These are phyloP conservation scores for Sinotaia quadrata DNA, from an alignment of 2,888 invertebrate genomes.

Conservation along the genomic window DNA sequence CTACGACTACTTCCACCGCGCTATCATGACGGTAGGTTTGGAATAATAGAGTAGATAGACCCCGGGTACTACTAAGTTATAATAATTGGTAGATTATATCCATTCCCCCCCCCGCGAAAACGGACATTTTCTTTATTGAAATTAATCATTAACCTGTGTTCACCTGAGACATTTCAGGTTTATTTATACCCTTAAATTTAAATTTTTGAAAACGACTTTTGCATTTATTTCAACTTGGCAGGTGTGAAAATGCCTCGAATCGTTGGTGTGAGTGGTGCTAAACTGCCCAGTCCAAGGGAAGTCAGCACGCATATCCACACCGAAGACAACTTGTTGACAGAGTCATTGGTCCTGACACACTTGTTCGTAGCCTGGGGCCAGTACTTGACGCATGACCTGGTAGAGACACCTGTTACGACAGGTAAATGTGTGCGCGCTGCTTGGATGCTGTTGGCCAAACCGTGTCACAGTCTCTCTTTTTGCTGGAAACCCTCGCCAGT, in stretches of 20 bases:
- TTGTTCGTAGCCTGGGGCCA: conserved; percentile 29
- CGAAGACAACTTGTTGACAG: conserved; percentile 1
- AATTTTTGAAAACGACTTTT: too few species aligned
- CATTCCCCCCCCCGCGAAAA: too few species aligned
- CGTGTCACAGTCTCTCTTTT: too few species aligned
- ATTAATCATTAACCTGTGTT: too few species aligned
- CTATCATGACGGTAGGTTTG: conserved; percentile 21
- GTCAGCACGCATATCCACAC: conserved; percentile 23
- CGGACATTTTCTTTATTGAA: too few species aligned
- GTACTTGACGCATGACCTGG: conserved; percentile 29
- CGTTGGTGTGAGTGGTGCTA: neutral
- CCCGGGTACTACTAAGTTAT: too few species aligned
- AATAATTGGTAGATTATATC: too few species aligned
- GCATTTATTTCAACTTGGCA: too few species aligned
- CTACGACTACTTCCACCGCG: conserved; percentile 12
- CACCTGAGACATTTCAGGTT: too few species aligned
- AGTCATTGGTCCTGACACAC: conserved; percentile 7
- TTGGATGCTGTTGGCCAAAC: too few species aligned
- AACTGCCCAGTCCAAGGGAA: conserved; percentile 19
- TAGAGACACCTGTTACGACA: conserved; percentile 19
- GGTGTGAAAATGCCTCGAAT: conserved; percentile 10
- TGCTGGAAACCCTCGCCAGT: too few species aligned
- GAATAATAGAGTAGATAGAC: neutral
- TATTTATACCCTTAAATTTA: too few species aligned
- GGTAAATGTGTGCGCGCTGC: conserved; percentile 1